phyloP scores from a whole-genome alignment of 2,888 invertebrate species.

The Tetramorium bicarinatum region DNA sequence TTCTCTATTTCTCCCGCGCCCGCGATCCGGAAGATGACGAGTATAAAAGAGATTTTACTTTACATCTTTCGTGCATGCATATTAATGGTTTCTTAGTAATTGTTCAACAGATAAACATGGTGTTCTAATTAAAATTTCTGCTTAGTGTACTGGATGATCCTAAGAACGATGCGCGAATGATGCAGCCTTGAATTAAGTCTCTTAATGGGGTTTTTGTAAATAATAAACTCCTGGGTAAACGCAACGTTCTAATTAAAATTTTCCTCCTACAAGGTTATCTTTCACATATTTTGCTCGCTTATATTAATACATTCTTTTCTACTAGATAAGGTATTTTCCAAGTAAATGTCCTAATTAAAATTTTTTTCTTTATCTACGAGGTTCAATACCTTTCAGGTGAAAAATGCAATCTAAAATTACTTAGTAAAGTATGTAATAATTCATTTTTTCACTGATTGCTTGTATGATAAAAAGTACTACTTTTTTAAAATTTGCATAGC shows the following conservation, averaged over 20 bases:
- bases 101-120: not conserved
- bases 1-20: not conserved
- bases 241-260: constrained; percentile 28
- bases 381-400: not conserved
- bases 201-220: constrained; percentile 21
- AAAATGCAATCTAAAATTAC: not conserved
- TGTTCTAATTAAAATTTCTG: constrained; percentile 21
- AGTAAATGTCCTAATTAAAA: constrained; percentile 10
- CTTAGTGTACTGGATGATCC: not conserved
- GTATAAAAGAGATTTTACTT: not conserved
- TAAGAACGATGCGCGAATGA: not conserved
- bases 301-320: constrained; percentile 24
- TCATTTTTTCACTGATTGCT: not conserved
- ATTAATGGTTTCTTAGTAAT: not conserved
- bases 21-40: not conserved
- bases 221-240: constrained; percentile 11
- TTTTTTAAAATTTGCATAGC: not conserved
- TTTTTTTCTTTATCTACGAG: not conserved
- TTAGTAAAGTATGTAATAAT: not conserved
- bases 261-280: not conserved
- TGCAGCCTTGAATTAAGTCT: constrained; percentile 29
- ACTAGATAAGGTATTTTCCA: not conserved
- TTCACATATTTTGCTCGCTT: not conserved
- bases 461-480: not conserved
- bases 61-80: not conserved